Percentiles rank a stretch among this genome's conserved stretches.
Evolutionary conservation across 2,113 vertebrate genomes (phyloP).

Genomic region (Gnathochromis pfefferi): DNA sequence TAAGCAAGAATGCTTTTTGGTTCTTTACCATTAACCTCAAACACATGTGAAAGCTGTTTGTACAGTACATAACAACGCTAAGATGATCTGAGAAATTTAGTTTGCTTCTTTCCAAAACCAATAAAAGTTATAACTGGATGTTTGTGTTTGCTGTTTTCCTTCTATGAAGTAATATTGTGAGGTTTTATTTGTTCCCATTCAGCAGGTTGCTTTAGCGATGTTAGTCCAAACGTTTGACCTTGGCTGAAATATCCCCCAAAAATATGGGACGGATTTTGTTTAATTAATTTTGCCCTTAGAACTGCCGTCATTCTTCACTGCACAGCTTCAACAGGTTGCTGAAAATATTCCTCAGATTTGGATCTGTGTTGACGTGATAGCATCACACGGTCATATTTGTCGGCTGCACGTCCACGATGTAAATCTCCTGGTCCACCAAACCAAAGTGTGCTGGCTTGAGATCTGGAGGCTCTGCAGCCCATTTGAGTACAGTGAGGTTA

Average conservation of each 20-base stretch:
- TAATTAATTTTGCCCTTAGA: neutral
- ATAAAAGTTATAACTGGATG: conserved; percentile 71
- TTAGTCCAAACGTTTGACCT: neutral
- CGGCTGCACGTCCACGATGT: neutral
- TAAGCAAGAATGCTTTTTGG: conserved; percentile 59
- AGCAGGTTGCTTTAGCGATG: neutral
- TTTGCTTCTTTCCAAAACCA: conserved; percentile 75
- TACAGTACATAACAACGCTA: conserved; percentile 62
- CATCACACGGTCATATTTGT: neutral
- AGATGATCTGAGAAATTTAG: conserved; percentile 63
- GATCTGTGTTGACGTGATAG: accelerated
- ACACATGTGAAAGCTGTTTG: conserved; percentile 69
- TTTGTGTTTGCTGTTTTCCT: neutral
- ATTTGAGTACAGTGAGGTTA: neutral
- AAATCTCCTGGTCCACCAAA: neutral
- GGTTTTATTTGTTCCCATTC: neutral
- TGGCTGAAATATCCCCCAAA: neutral
- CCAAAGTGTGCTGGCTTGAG: neutral
- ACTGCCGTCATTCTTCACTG: accelerated
- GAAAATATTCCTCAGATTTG: neutral
- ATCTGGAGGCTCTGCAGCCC: neutral
- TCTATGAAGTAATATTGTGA: neutral
- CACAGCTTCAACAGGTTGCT: accelerated
- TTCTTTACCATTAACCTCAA: conserved; percentile 61
- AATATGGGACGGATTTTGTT: accelerated